Conservation (phyloP, 2,797 vertebrate genomes). For the Amblyraja radiata region DNA sequence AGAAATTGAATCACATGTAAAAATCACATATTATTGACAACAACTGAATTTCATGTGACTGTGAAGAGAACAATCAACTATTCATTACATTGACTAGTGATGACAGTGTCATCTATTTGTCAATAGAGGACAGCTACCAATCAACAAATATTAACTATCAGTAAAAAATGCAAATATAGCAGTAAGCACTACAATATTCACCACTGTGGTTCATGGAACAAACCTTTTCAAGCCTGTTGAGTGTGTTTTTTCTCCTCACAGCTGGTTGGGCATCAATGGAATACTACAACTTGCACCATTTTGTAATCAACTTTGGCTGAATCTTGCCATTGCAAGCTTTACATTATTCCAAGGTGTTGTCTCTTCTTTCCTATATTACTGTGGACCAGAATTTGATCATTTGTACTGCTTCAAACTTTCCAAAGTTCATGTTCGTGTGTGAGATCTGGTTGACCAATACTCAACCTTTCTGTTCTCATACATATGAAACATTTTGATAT, state of each 20-base stretch:
- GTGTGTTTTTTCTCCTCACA: neutral
- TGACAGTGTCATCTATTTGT: neutral
- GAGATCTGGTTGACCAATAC: neutral
- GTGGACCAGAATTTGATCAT: neutral
- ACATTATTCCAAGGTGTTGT: neutral
- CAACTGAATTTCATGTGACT: neutral
- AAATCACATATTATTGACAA: neutral
- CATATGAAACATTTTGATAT: neutral
- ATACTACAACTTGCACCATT: neutral
- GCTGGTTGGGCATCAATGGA: neutral
- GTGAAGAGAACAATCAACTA: neutral
- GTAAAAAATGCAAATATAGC: neutral
- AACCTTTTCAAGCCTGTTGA: neutral
- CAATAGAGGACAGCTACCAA: neutral
- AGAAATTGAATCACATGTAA: neutral
- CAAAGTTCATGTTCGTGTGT: neutral
- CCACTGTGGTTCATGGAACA: neutral
- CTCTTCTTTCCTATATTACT: neutral
- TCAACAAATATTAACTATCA: neutral
- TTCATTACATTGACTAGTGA: neutral
- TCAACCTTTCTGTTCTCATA: neutral
- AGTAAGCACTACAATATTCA: neutral
- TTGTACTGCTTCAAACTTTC: neutral
- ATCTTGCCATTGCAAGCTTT: neutral
- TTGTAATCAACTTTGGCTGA: neutral